These are phyloP conservation scores for Apotomis turbidana DNA, from an alignment of 2,888 invertebrate species.

Conservation along the genomic window DNA sequence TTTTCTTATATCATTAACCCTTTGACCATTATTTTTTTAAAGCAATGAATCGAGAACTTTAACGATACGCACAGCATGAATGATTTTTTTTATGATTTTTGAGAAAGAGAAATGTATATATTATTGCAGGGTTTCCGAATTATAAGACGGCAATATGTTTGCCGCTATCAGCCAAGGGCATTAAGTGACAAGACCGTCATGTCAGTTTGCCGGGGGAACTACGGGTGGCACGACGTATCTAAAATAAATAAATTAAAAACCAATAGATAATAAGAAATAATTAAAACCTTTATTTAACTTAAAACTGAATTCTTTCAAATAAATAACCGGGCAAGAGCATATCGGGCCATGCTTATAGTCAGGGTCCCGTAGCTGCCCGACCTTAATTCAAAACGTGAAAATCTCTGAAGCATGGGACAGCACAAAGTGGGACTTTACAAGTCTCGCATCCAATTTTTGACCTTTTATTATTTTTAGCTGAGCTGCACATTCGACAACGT, in stretches of 20 bases:
- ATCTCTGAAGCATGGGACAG: conserved; percentile 9
- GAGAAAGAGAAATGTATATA: conserved; percentile 12
- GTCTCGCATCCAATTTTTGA: conserved; percentile 13
- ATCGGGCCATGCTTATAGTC: background rate
- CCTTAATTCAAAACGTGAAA: conserved; percentile 5
- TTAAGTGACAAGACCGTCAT: conserved; percentile 11
- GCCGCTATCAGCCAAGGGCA: conserved; percentile 16
- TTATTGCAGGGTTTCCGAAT: conserved; percentile 10
- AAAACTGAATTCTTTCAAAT: background rate
- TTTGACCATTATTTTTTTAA: conserved; percentile 16
- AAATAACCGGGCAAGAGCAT: background rate
- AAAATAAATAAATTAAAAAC: conserved; percentile 7
- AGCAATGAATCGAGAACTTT: conserved; percentile 12
- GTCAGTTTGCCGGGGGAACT: conserved; percentile 15
- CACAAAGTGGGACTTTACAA: conserved; percentile 11
- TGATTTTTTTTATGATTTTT: conserved; percentile 15
- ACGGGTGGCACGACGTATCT: conserved; percentile 13
- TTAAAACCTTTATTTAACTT: conserved; percentile 11
- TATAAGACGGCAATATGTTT: conserved; percentile 13
- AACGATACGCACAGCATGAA: conserved; percentile 6
- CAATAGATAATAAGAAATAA: conserved; percentile 11
- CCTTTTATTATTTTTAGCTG: conserved; percentile 20
- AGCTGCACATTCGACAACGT: conserved; percentile 16
- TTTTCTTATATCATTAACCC: background rate
- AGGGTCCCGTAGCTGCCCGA: conserved; percentile 1